Percentiles rank a stretch among this genome's conserved stretches.
phyloP scores from a whole-genome alignment of 2,113 vertebrate species.

The Noctilio leporinus region DNA sequence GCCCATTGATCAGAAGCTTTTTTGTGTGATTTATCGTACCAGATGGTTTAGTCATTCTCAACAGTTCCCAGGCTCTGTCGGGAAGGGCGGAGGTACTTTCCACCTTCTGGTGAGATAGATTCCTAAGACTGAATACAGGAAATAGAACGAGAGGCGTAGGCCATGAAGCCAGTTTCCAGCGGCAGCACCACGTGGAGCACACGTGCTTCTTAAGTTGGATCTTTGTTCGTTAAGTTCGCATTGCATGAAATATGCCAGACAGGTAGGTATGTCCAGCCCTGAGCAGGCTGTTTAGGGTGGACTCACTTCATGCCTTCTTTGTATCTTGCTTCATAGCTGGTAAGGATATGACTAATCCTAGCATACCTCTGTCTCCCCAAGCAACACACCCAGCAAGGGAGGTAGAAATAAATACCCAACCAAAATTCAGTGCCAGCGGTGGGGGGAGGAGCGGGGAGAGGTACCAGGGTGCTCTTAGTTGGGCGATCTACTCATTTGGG shows the following conservation, averaged over 20 bases:
- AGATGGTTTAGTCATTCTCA: conserved; percentile 38
- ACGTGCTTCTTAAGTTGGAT: not conserved
- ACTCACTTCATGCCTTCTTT: not conserved
- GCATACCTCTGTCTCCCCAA: not conserved
- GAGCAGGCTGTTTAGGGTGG: not conserved
- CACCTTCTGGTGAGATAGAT: conserved; percentile 41
- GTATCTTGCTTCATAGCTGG: not conserved
- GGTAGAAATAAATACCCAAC: not conserved
- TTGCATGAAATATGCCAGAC: not conserved
- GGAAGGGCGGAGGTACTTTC: conserved; percentile 39
- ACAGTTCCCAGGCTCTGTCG: conserved; percentile 53
- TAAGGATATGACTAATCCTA: not conserved
- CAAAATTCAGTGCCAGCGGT: accelerated
- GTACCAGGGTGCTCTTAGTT: accelerated
- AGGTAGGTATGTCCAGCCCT: accelerated
- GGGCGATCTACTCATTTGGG: not conserved
- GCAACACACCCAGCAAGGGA: not conserved
- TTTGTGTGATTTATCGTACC: conserved; percentile 1
- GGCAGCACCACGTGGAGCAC: accelerated
- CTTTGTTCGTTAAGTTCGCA: not conserved
- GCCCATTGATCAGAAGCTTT: conserved; percentile 50
- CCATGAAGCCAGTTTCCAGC: too few species aligned
- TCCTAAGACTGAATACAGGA: conserved; percentile 16
- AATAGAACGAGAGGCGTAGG: not conserved
- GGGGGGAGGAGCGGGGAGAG: not conserved